Base-by-base conservation (phyloP, 2,113 vertebrate genomes). In the Patagioenas fasciata region DNA sequence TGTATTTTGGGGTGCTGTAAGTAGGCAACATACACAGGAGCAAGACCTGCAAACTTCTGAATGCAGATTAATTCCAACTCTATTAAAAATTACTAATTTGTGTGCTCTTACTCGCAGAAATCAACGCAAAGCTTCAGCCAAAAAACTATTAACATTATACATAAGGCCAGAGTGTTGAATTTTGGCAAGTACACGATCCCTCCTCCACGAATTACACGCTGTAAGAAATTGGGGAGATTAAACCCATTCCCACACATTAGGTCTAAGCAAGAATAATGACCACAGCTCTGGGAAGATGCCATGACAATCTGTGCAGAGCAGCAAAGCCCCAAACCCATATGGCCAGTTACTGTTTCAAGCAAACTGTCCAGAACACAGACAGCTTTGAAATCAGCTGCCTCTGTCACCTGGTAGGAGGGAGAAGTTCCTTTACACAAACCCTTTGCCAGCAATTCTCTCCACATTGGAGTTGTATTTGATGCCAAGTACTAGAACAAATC, bases 391-490 rank as follows among this genome's bases (percentile, higher is more conserved):
- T 44, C 74, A 58, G 36, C 53, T 11, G 38, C 31, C 36, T 91
- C 69, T 11, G 28, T 61, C 40, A 69, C 75, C 56, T 10, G 24
- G n/a, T 2, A 70, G 70, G 9, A 85, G 32, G 40, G 17, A 58
- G 32, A 80, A 72, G 38, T 34, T 94, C 64, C 88, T 80, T 64
- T 56, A 75, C 42, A 40, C 50, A 70, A 74, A 80, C 25, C 20
- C 71, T 48, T 5, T 71, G 14, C 64, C 75, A 71, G 38, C 56
- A 71, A 42, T 73, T 77, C 48, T 57, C 51, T 51, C 42, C 51
- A 69, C 0, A 0, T 0, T 25, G 50, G n/a, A 90, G 19, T 21
- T 0, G 0, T 6, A 31, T 18, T n/a, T 47, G 48, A 85, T 58
- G 57, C 61, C 65, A 81, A 92, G 28, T 15, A n/a, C 15, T 64